Conservation (phyloP, 2,113 vertebrate species). For the Cryptotis parvus region DNA sequence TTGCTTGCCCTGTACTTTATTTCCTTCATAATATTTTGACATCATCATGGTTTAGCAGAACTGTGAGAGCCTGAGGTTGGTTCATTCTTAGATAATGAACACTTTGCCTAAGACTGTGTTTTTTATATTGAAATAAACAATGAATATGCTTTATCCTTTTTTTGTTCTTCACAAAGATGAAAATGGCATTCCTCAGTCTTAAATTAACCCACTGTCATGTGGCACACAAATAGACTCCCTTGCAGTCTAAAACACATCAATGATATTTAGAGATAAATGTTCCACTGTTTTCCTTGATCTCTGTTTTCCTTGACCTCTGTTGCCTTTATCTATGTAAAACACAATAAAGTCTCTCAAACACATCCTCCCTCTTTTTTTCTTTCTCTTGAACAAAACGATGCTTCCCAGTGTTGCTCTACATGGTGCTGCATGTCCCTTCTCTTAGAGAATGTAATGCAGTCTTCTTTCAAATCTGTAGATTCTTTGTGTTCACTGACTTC, state of each 20-base stretch:
- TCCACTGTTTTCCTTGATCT: too few relatives aligned
- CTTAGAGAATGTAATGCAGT: not conserved
- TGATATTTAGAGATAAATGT: not conserved
- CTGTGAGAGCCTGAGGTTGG: too few relatives aligned
- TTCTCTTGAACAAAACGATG: not conserved
- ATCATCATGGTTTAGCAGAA: not conserved
- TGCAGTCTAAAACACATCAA: not conserved
- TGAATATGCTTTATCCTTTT: not conserved
- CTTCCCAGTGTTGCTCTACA: not conserved
- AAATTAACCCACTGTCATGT: not conserved
- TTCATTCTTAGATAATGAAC: not conserved
- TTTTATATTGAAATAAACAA: not conserved
- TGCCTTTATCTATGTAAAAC: not conserved
- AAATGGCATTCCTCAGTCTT: not conserved
- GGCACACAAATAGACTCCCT: not conserved
- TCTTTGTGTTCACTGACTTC: not conserved
- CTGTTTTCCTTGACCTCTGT: too few relatives aligned
- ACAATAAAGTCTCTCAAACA: not conserved
- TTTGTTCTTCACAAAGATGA: not conserved
- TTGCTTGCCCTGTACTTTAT: not conserved
- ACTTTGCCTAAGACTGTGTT: not conserved
- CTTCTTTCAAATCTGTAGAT: not conserved
- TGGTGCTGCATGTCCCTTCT: not conserved
- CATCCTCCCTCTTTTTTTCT: not conserved
- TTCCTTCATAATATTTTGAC: not conserved